A percentile compares a stretch with the other conserved stretches of the same genome.
These are phyloP conservation scores for Asobara japonica DNA, from an alignment of 1,140 invertebrate species.

Conservation along the genomic window DNA sequence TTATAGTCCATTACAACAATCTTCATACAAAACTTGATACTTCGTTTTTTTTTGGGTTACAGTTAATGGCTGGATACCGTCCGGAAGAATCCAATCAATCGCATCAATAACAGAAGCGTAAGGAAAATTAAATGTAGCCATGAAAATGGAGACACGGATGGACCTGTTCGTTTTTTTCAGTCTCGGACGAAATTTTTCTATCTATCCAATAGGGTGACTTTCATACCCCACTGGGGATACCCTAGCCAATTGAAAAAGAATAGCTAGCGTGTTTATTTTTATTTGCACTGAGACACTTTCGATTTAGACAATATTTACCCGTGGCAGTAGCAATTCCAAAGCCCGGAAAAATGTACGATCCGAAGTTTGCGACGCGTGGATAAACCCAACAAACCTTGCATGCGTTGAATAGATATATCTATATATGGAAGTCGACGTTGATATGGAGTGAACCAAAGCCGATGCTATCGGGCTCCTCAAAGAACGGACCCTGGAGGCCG, in stretches of 20 bases:
- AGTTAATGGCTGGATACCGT: too few species aligned
- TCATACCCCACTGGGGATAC: background rate
- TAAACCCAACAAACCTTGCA: background rate
- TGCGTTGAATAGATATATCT: background rate
- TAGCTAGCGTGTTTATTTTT: background rate
- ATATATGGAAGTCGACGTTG: background rate
- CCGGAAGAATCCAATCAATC: too few species aligned
- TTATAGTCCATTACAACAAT: too few species aligned
- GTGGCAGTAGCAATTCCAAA: background rate
- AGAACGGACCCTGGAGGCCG: slow-evolving; percentile 51
- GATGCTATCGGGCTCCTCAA: slow-evolving; percentile 49
- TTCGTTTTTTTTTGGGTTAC: too few species aligned
- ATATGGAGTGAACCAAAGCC: slow-evolving; percentile 49
- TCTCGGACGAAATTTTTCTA: background rate
- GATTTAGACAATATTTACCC: background rate
- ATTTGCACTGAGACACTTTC: background rate
- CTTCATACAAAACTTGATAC: too few species aligned
- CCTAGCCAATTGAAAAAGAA: background rate
- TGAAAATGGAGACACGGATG: too few species aligned
- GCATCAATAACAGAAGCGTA: too few species aligned
- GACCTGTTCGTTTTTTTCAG: too few species aligned
- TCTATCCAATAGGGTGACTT: background rate
- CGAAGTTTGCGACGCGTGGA: background rate
- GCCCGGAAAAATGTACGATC: background rate
- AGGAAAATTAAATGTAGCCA: too few species aligned